Evolutionary conservation across 1,140 invertebrate genomes (phyloP).

Genomic region (Drosophila guanche): DNA sequence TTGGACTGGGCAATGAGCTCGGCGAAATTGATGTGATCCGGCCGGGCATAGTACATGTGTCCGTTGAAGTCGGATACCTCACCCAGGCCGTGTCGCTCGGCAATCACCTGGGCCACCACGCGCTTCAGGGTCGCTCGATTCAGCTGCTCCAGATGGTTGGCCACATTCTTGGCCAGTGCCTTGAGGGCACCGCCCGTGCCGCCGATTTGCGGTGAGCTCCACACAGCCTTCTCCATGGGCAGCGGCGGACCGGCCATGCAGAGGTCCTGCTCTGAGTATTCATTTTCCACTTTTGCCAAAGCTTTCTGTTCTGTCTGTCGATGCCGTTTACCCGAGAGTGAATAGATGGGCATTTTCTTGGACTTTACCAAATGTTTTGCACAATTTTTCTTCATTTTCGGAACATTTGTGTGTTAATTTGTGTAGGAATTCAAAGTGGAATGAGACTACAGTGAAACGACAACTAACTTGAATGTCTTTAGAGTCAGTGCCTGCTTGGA

Average conservation of each 20-base stretch:
- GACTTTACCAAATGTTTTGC: too few species aligned
- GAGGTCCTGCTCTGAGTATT: neutral
- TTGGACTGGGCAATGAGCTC: slow-evolving; percentile 61
- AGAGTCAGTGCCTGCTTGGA: too few species aligned
- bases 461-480: too few species aligned
- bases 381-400: too few species aligned
- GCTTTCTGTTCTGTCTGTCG: too few species aligned
- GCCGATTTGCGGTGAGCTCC: slow-evolving; percentile 48
- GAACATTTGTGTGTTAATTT: too few species aligned
- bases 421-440: too few species aligned
- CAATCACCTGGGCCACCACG: slow-evolving; percentile 67
- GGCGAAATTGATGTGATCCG: slow-evolving; percentile 51
- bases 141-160: slow-evolving; percentile 43
- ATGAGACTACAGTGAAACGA: too few species aligned
- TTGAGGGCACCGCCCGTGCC: slow-evolving; percentile 61
- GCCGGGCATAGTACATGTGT: slow-evolving; percentile 62
- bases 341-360: too few species aligned
- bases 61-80: slow-evolving; percentile 63
- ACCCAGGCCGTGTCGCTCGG: slow-evolving; percentile 52
- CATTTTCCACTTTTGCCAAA: too few species aligned
- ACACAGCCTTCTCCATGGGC: slow-evolving; percentile 39
- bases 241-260: neutral
- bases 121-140: slow-evolving; percentile 52
- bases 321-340: too few species aligned
- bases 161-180: slow-evolving; percentile 60